Evolutionary conservation across 2,113 vertebrate genomes (phyloP), one percentile per base, ranked within the genome.

Genomic region (Zeus faber): DNA sequence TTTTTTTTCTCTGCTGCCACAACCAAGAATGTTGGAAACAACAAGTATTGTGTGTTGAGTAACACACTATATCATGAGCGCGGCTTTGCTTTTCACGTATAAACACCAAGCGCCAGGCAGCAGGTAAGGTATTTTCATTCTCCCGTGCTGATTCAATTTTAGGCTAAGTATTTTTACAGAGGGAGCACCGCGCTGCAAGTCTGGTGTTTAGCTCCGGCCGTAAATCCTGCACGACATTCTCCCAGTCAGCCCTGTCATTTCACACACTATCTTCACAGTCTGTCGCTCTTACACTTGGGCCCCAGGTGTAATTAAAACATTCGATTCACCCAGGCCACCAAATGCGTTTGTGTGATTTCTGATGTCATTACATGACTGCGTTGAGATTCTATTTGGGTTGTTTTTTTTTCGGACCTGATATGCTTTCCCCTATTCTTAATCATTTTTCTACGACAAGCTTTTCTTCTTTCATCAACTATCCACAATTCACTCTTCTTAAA

Each of bases 11-110:
- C 45, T 50, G 58, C 51, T 57, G 56, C 76, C 68, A 41, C 72
- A 51, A 10, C 31, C 49, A 82, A 74, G 66, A 81, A 85, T 76
- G 76, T 44, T 67, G 58, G 27, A 75, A 74, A 73, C n/a, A n/a
- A n/a, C n/a, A n/a, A 40, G 56, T 54, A 60, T 44, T 51, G 54
- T 60, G 59, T 56, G 59, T 74, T 49, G 39, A 77, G 53, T 72
- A 72, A 68, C 46, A 54, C 39, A 50, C 44, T 18, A 24, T 37
- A 58, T 64, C 51, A 22, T 57, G 49, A 48, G 55, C 55, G 49
- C 54, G 53, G 49, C 62, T 40, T 47, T 43, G 49, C 31, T 33
- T 20, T 14, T 18, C 50, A 22, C 43, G 40, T 49, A 29, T 48
- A 55, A 35, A 49, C 39, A 57, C 53, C 23, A 26, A 47, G 56